phyloP scores from a whole-genome alignment of 1,140 invertebrate species.

The Hesperophylax magnus region DNA sequence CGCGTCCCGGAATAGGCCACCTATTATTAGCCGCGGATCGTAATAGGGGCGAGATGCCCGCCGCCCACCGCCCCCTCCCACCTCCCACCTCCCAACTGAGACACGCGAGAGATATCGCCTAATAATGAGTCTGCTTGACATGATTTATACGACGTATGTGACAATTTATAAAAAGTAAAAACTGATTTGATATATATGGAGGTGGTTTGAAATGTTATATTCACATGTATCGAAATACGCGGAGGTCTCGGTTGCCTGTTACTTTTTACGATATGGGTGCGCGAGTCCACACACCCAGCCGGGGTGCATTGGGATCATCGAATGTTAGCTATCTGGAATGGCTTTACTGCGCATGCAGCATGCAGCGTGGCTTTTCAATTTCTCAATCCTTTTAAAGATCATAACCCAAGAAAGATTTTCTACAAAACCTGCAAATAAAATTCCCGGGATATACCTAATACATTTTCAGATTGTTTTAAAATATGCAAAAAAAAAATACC shows the following conservation, averaged over 20 bases:
- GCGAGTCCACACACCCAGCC: too few species aligned
- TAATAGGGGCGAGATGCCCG: conserved; percentile 46
- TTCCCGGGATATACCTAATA: too few species aligned
- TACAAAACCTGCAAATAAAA: too few species aligned
- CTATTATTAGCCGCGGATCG: conserved; percentile 54
- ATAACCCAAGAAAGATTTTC: too few species aligned
- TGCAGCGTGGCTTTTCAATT: too few species aligned
- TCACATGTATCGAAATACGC: conserved; percentile 5
- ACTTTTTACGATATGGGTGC: neutral
- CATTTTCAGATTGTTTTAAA: too few species aligned
- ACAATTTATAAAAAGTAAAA: conserved; percentile 56
- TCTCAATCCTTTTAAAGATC: too few species aligned
- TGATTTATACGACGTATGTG: conserved; percentile 56
- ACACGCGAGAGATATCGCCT: conserved; percentile 55
- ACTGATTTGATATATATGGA: conserved; percentile 47
- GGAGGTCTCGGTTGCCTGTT: neutral
- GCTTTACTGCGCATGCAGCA: too few species aligned
- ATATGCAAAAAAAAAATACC: too few species aligned
- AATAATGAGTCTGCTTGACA: conserved; percentile 55
- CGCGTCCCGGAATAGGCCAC: conserved; percentile 48
- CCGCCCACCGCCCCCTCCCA: conserved; percentile 44
- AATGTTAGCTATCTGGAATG: neutral
- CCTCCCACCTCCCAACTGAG: conserved; percentile 40
- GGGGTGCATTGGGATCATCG: neutral
- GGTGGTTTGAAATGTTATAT: conserved; percentile 43